A percentile compares a stretch with the other conserved stretches of the same genome.
phyloP scores from a whole-genome alignment of 2,797 vertebrate species.

The Cyclopterus lumpus region DNA sequence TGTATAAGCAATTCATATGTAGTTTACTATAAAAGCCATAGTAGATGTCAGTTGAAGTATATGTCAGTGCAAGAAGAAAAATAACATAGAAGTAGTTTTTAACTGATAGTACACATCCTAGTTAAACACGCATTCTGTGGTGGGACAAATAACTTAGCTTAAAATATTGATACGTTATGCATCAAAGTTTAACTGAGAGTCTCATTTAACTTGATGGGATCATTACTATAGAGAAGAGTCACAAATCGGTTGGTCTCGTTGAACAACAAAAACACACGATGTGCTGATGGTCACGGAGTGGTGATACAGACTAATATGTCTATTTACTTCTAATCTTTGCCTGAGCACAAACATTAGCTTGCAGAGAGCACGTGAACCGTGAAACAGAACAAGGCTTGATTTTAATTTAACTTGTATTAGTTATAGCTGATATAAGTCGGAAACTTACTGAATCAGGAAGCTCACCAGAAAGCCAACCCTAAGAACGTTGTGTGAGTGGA shows the following conservation, averaged over 20 bases:
- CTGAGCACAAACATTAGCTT: background rate
- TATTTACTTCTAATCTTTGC: background rate
- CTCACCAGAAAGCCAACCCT: background rate
- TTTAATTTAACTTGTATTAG: background rate
- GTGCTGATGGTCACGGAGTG: background rate
- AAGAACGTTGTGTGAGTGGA: background rate
- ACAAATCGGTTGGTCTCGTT: background rate
- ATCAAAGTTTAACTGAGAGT: background rate
- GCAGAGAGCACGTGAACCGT: no score
- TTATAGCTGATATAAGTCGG: background rate
- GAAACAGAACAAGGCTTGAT: background rate
- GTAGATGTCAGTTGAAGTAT: conserved; percentile 14
- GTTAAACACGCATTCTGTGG: background rate
- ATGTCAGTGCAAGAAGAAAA: background rate
- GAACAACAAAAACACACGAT: background rate
- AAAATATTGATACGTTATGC: background rate
- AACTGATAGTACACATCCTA: conserved; percentile 6
- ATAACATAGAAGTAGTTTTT: background rate
- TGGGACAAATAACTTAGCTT: background rate
- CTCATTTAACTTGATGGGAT: background rate
- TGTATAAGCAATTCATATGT: conserved; percentile 23
- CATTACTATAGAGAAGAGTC: background rate
- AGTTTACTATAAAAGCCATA: conserved; percentile 28
- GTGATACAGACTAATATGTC: background rate
- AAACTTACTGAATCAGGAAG: background rate